Percentiles rank a stretch among this genome's conserved stretches.
phyloP scores from a whole-genome alignment of 1,140 invertebrate species.

The Drosophila persimilis region DNA sequence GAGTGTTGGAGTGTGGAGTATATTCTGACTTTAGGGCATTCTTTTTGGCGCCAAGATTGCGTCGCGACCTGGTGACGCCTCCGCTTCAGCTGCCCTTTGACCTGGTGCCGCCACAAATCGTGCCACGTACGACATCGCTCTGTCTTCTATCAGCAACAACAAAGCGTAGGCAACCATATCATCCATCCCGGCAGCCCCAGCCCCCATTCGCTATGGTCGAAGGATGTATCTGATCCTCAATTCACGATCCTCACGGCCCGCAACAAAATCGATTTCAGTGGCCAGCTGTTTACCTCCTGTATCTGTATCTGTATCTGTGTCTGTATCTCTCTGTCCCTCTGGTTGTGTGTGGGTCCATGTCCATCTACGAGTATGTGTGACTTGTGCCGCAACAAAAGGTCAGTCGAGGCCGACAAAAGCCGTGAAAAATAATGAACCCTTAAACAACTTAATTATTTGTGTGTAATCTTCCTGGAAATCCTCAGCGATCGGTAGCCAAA shows the following conservation, averaged over 20 bases:
- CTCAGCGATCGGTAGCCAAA: conserved; percentile 64
- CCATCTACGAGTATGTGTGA: conserved; percentile 45
- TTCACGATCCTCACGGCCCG: conserved; percentile 24
- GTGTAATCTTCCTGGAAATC: conserved; percentile 68
- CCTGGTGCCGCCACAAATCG: conserved; percentile 47
- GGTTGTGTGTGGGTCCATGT: no score
- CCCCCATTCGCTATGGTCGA: conserved; percentile 66
- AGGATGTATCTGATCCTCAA: conserved; percentile 16
- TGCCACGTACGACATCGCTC: conserved; percentile 61
- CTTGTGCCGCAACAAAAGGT: conserved; percentile 69
- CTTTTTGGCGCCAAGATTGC: conserved; percentile 65
- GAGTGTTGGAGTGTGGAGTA: background rate
- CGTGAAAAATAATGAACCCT: conserved; percentile 75
- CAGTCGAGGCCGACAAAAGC: conserved; percentile 64
- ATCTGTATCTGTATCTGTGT: conserved; percentile 1
- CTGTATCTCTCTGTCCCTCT: background rate
- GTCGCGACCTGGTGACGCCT: conserved; percentile 65
- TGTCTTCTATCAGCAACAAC: conserved; percentile 39
- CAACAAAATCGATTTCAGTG: conserved; percentile 65
- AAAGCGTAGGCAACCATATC: background rate
- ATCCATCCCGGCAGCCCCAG: conserved; percentile 44
- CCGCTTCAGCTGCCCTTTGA: conserved; percentile 67
- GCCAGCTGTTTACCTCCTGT: conserved; percentile 53
- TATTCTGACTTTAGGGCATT: conserved; percentile 8
- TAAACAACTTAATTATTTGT: conserved; percentile 79